phyloP scores from a whole-genome alignment of 64 coral and sea anemone species.

The Montipora cactus region DNA sequence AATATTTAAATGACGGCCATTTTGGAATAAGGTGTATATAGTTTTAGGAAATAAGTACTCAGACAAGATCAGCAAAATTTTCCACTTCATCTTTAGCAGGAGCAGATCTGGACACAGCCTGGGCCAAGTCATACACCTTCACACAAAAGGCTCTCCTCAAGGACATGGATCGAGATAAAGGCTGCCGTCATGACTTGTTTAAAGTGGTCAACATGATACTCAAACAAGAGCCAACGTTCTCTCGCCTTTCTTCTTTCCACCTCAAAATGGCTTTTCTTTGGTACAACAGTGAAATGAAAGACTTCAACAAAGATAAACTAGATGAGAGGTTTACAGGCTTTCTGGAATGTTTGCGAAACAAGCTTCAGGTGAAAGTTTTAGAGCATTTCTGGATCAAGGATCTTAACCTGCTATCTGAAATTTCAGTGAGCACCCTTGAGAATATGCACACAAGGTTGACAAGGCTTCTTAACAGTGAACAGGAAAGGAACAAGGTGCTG shows the following conservation, averaged over 20 bases:
- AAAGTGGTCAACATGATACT: conserved; percentile 56
- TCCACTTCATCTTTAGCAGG: neutral
- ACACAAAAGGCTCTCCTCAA: conserved; percentile 15
- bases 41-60: too few species aligned
- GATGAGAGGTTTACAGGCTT: conserved; percentile 58
- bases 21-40: too few species aligned
- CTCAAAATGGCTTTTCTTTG: conserved; percentile 45
- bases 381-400: conserved; percentile 61
- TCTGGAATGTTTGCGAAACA: neutral
- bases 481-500: conserved; percentile 29
- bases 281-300: conserved; percentile 3
- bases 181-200: conserved; percentile 50
- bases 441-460: conserved; percentile 62
- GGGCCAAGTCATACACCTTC: conserved; percentile 45
- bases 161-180: conserved; percentile 57
- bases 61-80: neutral
- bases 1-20: too few species aligned
- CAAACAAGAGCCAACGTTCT: conserved; percentile 62
- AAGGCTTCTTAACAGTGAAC: conserved; percentile 52
- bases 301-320: conserved; percentile 29
- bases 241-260: conserved; percentile 13
- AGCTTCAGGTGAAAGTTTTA: conserved; percentile 23
- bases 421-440: neutral
- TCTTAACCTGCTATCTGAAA: conserved; percentile 33
- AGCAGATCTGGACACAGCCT: neutral